phyloP scores from a whole-genome alignment of 2,888 invertebrate genomes.

The Alentia gelatinosa region DNA sequence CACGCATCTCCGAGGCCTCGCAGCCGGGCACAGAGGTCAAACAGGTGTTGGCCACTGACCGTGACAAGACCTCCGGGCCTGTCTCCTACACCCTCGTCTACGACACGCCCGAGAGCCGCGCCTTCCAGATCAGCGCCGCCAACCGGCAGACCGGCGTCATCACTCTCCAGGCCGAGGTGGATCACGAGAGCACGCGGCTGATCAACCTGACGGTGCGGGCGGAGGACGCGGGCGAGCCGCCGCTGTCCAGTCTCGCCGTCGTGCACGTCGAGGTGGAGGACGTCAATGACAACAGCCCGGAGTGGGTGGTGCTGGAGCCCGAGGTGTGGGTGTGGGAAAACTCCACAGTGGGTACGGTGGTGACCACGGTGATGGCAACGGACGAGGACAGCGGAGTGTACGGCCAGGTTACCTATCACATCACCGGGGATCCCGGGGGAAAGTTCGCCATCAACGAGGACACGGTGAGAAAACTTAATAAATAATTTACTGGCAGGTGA shows the following conservation, averaged over 20 bases:
- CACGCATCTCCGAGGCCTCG: slow-evolving; percentile 61
- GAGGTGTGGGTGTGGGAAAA: slow-evolving; percentile 57
- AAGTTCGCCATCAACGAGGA: slow-evolving; percentile 59
- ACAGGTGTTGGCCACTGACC: slow-evolving; percentile 59
- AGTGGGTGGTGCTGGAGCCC: slow-evolving; percentile 63
- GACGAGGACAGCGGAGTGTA: slow-evolving; percentile 61
- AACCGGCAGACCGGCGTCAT: slow-evolving; percentile 59
- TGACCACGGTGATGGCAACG: slow-evolving; percentile 58
- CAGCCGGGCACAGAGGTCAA: slow-evolving; percentile 59
- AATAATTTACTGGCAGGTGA: no score
- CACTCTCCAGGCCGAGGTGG: slow-evolving; percentile 54
- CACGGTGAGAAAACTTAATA: slow-evolving; percentile 55
- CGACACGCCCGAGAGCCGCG: slow-evolving; percentile 39
- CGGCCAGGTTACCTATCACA: slow-evolving; percentile 59
- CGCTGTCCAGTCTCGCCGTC: slow-evolving; percentile 59
- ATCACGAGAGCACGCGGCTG: slow-evolving; percentile 52
- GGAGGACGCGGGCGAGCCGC: background rate
- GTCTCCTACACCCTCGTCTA: slow-evolving; percentile 58
- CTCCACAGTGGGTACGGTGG: slow-evolving; percentile 51
- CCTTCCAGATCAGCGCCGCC: slow-evolving; percentile 57
- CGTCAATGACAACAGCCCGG: slow-evolving; percentile 77
- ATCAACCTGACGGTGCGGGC: slow-evolving; percentile 61
- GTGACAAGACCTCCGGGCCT: slow-evolving; percentile 52
- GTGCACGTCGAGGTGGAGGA: slow-evolving; percentile 67
- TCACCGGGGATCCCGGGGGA: slow-evolving; percentile 52